A percentile compares a stretch with the other conserved stretches of the same genome.
phyloP scores from a whole-genome alignment of 2,797 vertebrate species.

The Phrynocephalus forsythii region DNA sequence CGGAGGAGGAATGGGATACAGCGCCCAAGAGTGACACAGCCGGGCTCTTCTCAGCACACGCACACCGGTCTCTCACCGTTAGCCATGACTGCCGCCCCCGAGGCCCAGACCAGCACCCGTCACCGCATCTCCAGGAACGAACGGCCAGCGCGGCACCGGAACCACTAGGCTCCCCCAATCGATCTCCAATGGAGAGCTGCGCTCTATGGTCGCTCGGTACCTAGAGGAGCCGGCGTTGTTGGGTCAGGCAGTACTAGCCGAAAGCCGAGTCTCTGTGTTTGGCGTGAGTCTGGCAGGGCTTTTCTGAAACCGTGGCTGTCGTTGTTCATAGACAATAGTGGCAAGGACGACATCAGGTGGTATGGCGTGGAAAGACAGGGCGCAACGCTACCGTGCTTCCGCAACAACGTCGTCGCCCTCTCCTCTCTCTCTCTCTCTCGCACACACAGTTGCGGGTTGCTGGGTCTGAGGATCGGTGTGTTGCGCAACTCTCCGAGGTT shows the following conservation, averaged over 20 bases:
- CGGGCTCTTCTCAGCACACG: fast-evolving
- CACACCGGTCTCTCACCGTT: not conserved
- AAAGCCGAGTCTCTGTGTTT: not conserved
- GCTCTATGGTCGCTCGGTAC: not conserved
- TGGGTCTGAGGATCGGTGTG: not conserved
- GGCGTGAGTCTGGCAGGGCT: not conserved
- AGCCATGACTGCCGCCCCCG: conserved; percentile 27
- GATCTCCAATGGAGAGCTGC: not conserved
- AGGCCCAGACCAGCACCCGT: not conserved
- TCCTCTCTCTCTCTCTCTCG: too few relatives aligned
- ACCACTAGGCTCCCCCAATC: not conserved
- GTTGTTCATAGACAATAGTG: not conserved
- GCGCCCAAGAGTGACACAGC: not conserved
- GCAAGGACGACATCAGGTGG: not conserved
- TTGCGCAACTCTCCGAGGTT: too few relatives aligned
- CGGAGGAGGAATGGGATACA: not conserved
- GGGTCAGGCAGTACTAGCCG: not conserved
- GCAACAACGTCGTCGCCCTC: too few relatives aligned
- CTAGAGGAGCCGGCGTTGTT: not conserved
- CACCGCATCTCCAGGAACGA: conserved; percentile 9
- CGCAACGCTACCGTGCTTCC: too few relatives aligned
- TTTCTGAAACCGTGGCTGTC: not conserved
- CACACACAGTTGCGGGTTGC: not conserved
- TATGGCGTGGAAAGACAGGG: not conserved
- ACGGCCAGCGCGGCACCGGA: conserved; percentile 46